Base-by-base conservation (phyloP, 92 coral and sea anemone species). In the Epizoanthus stellaris region DNA sequence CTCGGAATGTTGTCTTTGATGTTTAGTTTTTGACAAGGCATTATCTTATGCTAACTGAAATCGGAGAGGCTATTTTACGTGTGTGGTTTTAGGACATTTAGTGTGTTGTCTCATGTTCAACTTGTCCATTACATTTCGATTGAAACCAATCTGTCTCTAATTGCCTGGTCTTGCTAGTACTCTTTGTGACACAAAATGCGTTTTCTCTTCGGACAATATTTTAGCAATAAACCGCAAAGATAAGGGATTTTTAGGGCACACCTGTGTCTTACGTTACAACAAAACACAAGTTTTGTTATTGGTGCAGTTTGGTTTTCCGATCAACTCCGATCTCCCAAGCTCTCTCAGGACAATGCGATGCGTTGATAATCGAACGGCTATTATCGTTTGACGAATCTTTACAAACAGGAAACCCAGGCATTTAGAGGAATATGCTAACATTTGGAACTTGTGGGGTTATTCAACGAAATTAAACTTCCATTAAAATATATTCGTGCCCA, bases 351-450 rank as follows among this genome's bases (percentile, higher is more conserved):
- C 96, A 91, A 88, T 88, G 82, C 89, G 88, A 70, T 63, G 90
- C 88, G 86, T 36, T 91, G 97, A 93, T 92, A 85, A 86, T 82
- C 77, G 90, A 88, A 86, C 30, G 87, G 74, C 68, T 84, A 90
- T 90, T 90, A 87, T 93, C 85, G 93, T 88, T 70, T 86, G 54
- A 85, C 82, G 85, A 74, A 85, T 77, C 83, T 84, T 84, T 80
- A 87, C 95, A 89, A 94, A 94, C 98, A 92, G 93, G 98, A 94
- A 94, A 88, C 92, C 86, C 67, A 87, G 95, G 93, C 94, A 94
- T 91, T 87, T 90, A 76, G 54, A 66, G 76, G 77, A 85, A 94
- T 91, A 88, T 87, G 93, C 85, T 89, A 89, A 87, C 95, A 93
- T 91, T 91, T 85, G 64, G 85, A 89, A 87, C 86, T 77, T 57